A percentile compares a stretch with the other conserved stretches of the same genome.
These are phyloP conservation scores for Rhabdornis inornatus DNA, from an alignment of 2,113 vertebrate species.

Conservation along the genomic window DNA sequence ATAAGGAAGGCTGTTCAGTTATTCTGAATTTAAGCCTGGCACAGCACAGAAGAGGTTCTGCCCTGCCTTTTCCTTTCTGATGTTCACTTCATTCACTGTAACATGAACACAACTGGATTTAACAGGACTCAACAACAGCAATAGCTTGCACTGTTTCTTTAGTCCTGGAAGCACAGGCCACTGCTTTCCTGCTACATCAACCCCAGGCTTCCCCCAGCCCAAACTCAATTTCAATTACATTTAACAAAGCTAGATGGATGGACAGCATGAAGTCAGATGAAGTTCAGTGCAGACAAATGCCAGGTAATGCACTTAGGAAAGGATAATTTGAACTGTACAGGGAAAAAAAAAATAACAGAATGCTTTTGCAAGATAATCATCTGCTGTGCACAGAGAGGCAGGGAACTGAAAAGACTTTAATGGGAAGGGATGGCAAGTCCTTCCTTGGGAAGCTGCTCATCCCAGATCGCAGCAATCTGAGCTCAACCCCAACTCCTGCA, in stretches of 20 bases:
- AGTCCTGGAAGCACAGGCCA: not conserved
- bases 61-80: not conserved
- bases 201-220: not conserved
- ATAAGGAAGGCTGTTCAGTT: not conserved
- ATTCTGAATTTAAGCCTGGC: not conserved
- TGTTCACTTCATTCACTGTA: not conserved
- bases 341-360: not conserved
- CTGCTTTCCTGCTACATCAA: conserved; percentile 30
- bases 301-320: conserved; percentile 58
- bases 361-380: conserved; percentile 47
- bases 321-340: conserved; percentile 40
- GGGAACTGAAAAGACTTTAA: conserved; percentile 10
- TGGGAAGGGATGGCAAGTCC: not conserved
- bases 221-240: conserved; percentile 46
- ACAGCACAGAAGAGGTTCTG: not conserved
- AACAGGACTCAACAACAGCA: conserved; percentile 12
- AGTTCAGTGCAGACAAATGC: conserved; percentile 50
- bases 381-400: conserved; percentile 36
- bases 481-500: not conserved
- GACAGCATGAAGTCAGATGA: conserved; percentile 29
- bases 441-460: conserved; percentile 17
- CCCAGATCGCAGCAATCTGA: not conserved
- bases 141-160: not conserved
- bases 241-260: conserved; percentile 26
- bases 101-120: conserved; percentile 2